Evolutionary conservation across 1,140 invertebrate species (phyloP), one percentile per base, ranked within the genome.

Genomic region (Onthophagus taurus): DNA sequence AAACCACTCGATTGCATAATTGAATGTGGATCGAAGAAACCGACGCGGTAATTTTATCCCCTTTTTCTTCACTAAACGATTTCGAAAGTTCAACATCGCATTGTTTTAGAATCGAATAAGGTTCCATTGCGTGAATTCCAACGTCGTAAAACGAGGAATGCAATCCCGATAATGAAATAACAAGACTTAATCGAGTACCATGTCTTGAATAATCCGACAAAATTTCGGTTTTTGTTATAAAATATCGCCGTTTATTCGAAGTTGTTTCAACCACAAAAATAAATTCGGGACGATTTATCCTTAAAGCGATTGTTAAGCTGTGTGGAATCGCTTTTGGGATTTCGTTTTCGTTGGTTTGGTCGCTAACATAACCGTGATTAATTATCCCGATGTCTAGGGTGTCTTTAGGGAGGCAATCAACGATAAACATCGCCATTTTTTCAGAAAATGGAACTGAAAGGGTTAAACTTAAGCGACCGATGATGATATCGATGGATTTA

Each of bases 221-320:
- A 2, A 88, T 67, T 63, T 88, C 84, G 5, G 80, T 76, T 61
- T 84, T 71, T 2, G 87, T 67, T 4, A 89, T 70, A 30, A 89
- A 68, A 13, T 83, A 77, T 49, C 82, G 74, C n/a, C 80, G 77
- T 44, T 78, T 76, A n/a, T 70, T 71, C 12, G 76, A 74, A 18
- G 72, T 75, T 4, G 77, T 69, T 54, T 81, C 79, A 9, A 80
- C 80, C 54, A 83, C 81, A 35, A 89, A 68, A 59, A 89, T 79
- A 18, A 91, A 70, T 61, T 89, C 85, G 9, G 85, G 85, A 51
- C 84, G 78, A 30, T 83, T 75, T 46, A 85, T 72, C 54, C 81
- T 74, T 9, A 84, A 61, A 1, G 82, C 83, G 49, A 86, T 61
- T 1, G 80, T 77, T 31, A 82, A 58, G 31, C 78, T 78, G 57